Conservation (phyloP, 2,113 vertebrate genomes). For the Nipponia nippon region DNA sequence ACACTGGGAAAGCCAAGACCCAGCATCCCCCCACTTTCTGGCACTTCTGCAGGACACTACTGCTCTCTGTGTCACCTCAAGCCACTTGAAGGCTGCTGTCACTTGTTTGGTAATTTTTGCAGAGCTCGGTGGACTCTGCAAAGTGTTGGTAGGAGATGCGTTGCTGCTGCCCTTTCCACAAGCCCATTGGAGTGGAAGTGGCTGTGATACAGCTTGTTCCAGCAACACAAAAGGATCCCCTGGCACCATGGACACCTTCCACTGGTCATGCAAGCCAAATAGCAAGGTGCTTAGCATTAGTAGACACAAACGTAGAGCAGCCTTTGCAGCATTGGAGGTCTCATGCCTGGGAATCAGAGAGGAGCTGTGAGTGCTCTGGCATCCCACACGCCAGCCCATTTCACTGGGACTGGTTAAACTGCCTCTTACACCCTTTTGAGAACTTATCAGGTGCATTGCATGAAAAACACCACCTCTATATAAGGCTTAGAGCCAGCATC, state of each 20-base stretch:
- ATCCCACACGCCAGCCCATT: not conserved
- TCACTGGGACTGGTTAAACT: not conserved
- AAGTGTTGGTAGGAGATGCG: not conserved
- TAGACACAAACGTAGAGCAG: not conserved
- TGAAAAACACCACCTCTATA: not conserved
- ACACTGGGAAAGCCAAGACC: not conserved
- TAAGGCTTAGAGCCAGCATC: not conserved
- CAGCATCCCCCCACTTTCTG: not conserved
- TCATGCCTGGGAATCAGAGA: not conserved
- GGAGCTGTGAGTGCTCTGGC: not conserved
- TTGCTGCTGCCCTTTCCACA: not conserved
- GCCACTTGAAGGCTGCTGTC: not conserved
- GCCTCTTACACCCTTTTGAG: not conserved
- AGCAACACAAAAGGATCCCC: not conserved
- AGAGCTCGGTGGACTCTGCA: not conserved
- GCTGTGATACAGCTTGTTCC: not conserved
- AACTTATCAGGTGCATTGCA: not conserved
- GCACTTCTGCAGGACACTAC: not conserved
- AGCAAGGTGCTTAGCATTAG: not conserved
- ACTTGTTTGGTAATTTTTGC: not conserved
- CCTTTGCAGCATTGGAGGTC: not conserved
- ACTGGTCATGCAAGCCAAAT: not conserved
- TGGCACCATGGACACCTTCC: not conserved
- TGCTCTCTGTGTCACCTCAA: fast-evolving
- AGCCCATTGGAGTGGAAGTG: not conserved